Percentiles rank a stretch among this genome's conserved stretches.
These are phyloP conservation scores for Syngnathus acus DNA, from an alignment of 2,797 vertebrate genomes.

Conservation along the genomic window DNA sequence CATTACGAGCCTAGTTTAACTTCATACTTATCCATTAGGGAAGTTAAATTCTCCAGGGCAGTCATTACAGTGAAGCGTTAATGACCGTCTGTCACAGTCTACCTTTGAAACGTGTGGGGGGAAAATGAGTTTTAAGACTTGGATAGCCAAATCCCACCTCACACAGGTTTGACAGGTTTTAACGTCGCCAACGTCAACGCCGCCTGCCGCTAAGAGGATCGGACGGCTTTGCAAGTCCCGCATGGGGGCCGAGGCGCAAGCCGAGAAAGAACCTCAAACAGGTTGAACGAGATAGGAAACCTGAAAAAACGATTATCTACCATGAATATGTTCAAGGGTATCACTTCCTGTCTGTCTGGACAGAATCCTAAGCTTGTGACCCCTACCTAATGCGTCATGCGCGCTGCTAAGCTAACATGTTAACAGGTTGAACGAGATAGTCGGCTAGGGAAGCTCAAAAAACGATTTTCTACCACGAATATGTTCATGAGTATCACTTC, in stretches of 20 bases:
- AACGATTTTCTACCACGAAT: not conserved
- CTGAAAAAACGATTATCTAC: not conserved
- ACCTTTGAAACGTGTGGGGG: slow-evolving; percentile 10
- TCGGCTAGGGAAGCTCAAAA: slow-evolving; percentile 3
- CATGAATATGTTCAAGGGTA: not conserved
- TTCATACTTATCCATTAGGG: slow-evolving; percentile 5
- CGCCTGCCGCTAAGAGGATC: slow-evolving; percentile 51
- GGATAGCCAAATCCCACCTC: slow-evolving; percentile 14
- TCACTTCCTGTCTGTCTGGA: not conserved
- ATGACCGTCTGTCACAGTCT: slow-evolving; percentile 8
- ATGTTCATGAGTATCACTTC: not conserved
- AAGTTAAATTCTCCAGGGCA: slow-evolving; percentile 22
- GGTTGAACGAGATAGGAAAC: slow-evolving; percentile 19
- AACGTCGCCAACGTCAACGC: slow-evolving; percentile 31
- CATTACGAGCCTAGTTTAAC: not conserved
- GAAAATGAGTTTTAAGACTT: slow-evolving; percentile 5
- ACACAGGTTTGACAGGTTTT: slow-evolving; percentile 27
- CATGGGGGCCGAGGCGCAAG: not conserved
- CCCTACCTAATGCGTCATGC: slow-evolving; percentile 12
- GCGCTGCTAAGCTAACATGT: slow-evolving; percentile 14
- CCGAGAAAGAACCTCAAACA: slow-evolving; percentile 20
- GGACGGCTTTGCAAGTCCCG: slow-evolving; percentile 45
- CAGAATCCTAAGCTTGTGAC: not conserved
- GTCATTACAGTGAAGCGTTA: slow-evolving; percentile 16
- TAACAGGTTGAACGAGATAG: slow-evolving; percentile 8